phyloP scores from a whole-genome alignment of 2,113 vertebrate species.

The Sisor rabdophorus region DNA sequence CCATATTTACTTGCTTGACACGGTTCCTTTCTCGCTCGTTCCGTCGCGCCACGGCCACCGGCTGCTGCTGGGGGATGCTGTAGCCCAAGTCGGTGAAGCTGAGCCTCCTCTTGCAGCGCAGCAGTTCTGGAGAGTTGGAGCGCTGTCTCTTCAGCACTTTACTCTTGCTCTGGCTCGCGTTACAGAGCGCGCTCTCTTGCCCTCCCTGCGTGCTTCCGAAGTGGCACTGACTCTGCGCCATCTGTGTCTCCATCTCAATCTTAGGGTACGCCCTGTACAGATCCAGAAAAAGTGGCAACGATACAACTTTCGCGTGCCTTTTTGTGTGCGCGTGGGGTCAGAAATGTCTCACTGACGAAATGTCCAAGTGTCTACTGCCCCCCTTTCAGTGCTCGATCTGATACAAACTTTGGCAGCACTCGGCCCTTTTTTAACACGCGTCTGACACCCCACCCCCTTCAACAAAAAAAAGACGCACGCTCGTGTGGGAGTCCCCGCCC shows the following conservation, averaged over 20 bases:
- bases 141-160: slow-evolving; percentile 78
- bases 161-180: slow-evolving; percentile 54
- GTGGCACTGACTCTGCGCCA: slow-evolving; percentile 60
- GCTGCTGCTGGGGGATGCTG: slow-evolving; percentile 68
- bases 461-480: slow-evolving; percentile 70
- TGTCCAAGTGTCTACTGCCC: slow-evolving; percentile 65
- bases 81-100: slow-evolving; percentile 76
- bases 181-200: slow-evolving; percentile 57
- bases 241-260: slow-evolving; percentile 67
- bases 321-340: slow-evolving; percentile 65
- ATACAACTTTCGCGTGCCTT: slow-evolving; percentile 69
- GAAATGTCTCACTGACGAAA: slow-evolving; percentile 49
- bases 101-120: slow-evolving; percentile 84
- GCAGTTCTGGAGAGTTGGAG: slow-evolving; percentile 80
- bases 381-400: slow-evolving; percentile 73
- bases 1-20: slow-evolving; percentile 92
- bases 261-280: slow-evolving; percentile 22
- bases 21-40: slow-evolving; percentile 94
- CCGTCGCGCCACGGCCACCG: slow-evolving; percentile 86
- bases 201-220: slow-evolving; percentile 64
- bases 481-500: slow-evolving; percentile 73
- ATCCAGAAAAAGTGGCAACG: slow-evolving; percentile 54
- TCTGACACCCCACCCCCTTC: slow-evolving; percentile 64
- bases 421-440: slow-evolving; percentile 82
- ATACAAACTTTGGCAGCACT: slow-evolving; percentile 77